Conservation (phyloP, 53 echinoderm and acorn worm species). For the Zoroaster sp. region DNA sequence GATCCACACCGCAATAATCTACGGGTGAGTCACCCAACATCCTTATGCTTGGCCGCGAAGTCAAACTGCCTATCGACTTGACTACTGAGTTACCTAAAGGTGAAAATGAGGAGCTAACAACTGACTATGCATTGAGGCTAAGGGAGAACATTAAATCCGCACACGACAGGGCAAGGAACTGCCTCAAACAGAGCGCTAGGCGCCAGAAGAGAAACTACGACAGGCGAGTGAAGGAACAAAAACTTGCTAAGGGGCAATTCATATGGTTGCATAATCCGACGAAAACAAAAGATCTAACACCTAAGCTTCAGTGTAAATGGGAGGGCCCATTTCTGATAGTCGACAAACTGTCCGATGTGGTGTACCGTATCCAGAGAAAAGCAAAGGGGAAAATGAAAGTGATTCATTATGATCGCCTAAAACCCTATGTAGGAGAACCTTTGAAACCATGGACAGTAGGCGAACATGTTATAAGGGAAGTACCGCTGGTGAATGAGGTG, state of each 20-base stretch:
- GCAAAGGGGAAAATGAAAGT: neutral
- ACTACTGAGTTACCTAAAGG: neutral
- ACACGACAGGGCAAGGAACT: slow-evolving; percentile 7
- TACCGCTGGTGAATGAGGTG: neutral
- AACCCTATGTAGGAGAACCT: neutral
- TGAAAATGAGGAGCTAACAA: neutral
- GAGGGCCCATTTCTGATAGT: slow-evolving; percentile 15
- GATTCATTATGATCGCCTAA: neutral
- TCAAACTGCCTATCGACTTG: slow-evolving; percentile 17
- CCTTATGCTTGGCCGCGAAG: slow-evolving; percentile 31
- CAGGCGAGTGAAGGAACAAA: neutral
- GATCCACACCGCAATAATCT: slow-evolving; percentile 23
- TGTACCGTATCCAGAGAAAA: neutral
- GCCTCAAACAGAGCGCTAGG: slow-evolving; percentile 12
- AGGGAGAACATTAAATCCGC: slow-evolving; percentile 25
- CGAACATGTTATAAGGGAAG: neutral
- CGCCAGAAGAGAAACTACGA: slow-evolving; percentile 42
- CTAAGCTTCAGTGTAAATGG: slow-evolving; percentile 9
- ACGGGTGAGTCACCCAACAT: slow-evolving; percentile 33
- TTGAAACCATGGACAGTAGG: neutral
- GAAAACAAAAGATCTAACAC: slow-evolving; percentile 8
- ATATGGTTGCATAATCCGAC: slow-evolving; percentile 2
- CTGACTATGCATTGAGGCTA: slow-evolving; percentile 19
- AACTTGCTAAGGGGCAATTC: neutral
- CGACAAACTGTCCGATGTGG: slow-evolving; percentile 8